Conservation (phyloP, 2,888 invertebrate genomes). For the Camponotus fellah region DNA sequence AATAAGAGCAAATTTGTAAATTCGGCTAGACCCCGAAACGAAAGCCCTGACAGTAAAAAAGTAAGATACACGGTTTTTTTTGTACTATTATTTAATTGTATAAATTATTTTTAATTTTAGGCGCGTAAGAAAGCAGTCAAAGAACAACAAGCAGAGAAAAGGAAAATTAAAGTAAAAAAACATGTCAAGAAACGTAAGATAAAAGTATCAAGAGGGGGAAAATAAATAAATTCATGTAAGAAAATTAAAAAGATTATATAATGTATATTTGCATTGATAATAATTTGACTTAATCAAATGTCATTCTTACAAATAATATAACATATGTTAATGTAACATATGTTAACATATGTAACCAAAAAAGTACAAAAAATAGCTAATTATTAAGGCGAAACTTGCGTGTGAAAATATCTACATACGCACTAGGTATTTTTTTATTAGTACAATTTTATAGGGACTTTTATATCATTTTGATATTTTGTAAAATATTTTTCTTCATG, state of each 20-base stretch:
- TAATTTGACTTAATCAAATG: not conserved
- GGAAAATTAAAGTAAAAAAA: constrained; percentile 96
- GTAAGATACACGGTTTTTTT: constrained; percentile 74
- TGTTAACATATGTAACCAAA: not conserved
- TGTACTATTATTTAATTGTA: not conserved
- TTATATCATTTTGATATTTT: not conserved
- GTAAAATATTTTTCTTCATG: not conserved
- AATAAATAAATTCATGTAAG: constrained; percentile 55
- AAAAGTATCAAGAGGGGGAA: constrained; percentile 83
- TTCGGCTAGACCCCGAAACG: constrained; percentile 91
- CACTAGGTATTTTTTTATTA: not conserved
- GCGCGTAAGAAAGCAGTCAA: constrained; percentile 96
- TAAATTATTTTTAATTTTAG: constrained; percentile 76
- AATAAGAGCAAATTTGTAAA: constrained; percentile 88
- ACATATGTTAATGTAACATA: not conserved
- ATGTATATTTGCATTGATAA: not conserved
- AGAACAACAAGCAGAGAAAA: constrained; percentile 94
- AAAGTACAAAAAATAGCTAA: not conserved
- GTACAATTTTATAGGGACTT: not conserved
- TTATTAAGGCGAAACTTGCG: not conserved
- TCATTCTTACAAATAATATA: not conserved
- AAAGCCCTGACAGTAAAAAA: constrained; percentile 93
- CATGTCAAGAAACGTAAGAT: constrained; percentile 97
- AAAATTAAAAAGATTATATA: not conserved
- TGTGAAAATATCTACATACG: not conserved